Conservation (phyloP, 2,797 vertebrate species). For the Sardinella longiceps region DNA sequence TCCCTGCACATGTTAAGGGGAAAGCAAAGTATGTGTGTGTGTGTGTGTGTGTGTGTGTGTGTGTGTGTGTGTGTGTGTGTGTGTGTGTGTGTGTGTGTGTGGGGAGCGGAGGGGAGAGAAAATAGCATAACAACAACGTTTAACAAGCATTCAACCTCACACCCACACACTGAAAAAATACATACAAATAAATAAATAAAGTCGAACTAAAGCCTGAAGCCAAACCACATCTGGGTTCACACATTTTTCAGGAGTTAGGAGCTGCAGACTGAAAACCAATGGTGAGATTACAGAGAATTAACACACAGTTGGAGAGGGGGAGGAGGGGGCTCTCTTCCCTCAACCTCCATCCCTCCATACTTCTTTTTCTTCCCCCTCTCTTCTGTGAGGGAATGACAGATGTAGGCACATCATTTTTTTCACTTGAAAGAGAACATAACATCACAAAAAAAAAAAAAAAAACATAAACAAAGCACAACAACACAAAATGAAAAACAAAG, state of each 20-base stretch:
- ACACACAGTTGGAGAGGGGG: background rate
- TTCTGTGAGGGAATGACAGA: slow-evolving; percentile 41
- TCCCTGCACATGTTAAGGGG: slow-evolving; percentile 36
- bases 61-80: no score
- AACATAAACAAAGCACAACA: background rate
- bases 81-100: no score
- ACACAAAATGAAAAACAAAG: background rate
- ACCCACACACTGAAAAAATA: slow-evolving; percentile 28
- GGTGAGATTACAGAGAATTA: slow-evolving; percentile 48
- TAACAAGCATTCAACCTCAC: background rate
- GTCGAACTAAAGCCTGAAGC: slow-evolving; percentile 55
- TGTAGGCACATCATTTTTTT: slow-evolving; percentile 50
- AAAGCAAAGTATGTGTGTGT: background rate
- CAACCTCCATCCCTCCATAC: slow-evolving; percentile 30
- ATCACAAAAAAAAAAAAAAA: background rate
- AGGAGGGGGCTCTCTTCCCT: slow-evolving; percentile 39
- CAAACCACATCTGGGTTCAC: slow-evolving; percentile 52
- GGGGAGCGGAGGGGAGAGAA: no score
- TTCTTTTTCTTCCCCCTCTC: background rate
- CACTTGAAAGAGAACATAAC: background rate
- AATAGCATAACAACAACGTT: background rate
- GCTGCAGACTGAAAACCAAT: slow-evolving; percentile 55
- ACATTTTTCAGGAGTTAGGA: slow-evolving; percentile 43
- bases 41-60: no score
- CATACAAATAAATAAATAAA: no score